Evolutionary conservation across 2,113 vertebrate genomes (phyloP), one percentile per base, ranked within the genome.

Genomic region (Thunnus thynnus): DNA sequence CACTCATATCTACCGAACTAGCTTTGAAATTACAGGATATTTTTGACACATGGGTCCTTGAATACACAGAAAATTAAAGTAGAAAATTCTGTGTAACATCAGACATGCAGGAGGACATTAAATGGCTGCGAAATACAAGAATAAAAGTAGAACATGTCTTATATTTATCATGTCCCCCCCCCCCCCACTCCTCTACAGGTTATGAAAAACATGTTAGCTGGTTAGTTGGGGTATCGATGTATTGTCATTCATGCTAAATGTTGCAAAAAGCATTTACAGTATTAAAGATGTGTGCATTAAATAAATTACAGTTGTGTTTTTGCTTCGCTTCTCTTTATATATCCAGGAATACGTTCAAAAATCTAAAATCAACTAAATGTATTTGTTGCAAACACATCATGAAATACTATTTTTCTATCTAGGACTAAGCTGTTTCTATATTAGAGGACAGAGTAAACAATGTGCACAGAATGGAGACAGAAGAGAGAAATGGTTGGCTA

Each of bases 401-500:
- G 13, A 65, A 41, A 2, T 9, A 41, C 36, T 41, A 41, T 41
- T 9, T 41, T 41, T 12, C 17, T 32, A 17, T 30, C 27, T 50
- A 50, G 25, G 50, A 64, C 16, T 13, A 20, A n/a, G 20, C 5
- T 22, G 32, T 76, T 77, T 78, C 18, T 30, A 18, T 32, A 25
- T 61, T 41, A 10, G 36, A 57, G 17, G 30, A 56, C 22, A 62
- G 9, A 69, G 27, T 66, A 63, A 73, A 77, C 7, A 57, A 1
- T 80, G 50, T 16, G 61, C 20, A 76, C 14, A 17, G 58, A 25
- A 68, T 1, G 12, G 9, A 74, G 62, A 73, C 57, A 66, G 78
- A 74, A 64, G 52, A 67, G 10, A 71, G 72, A 68, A 68, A 75
- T 20, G 67, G 46, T 46, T 63, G 44, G 46, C 69, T 63, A 82